Percentiles rank a stretch among this genome's conserved stretches.
phyloP scores from a whole-genome alignment of 2,888 invertebrate species.

The Pseudeuparius sepicola region DNA sequence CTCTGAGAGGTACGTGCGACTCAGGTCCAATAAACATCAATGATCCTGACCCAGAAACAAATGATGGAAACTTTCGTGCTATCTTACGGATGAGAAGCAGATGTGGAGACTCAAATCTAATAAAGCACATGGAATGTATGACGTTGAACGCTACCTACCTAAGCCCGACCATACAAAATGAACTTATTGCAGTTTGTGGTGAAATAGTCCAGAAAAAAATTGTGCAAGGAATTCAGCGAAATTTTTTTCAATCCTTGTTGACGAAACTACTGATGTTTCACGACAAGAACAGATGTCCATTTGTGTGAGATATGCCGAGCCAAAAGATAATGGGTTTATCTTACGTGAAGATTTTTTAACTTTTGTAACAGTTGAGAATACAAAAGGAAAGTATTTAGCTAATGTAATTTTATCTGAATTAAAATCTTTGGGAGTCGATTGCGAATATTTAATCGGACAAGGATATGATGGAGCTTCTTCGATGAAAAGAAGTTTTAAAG shows the following conservation, averaged over 20 bases:
- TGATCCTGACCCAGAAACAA: too few species aligned
- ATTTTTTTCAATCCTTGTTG: slow-evolving; percentile 3
- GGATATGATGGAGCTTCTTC: slow-evolving; percentile 20
- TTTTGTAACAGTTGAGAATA: slow-evolving; percentile 15
- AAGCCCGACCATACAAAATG: slow-evolving; percentile 11
- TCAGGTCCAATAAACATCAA: too few species aligned
- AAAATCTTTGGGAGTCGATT: slow-evolving; percentile 17
- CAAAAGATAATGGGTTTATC: slow-evolving; percentile 8
- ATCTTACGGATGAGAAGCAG: too few species aligned
- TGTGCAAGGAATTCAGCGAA: slow-evolving; percentile 1
- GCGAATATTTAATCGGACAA: slow-evolving; percentile 15
- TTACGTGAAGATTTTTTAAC: slow-evolving; percentile 15
- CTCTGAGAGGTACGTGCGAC: too few species aligned
- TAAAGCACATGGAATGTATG: too few species aligned
- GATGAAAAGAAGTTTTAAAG: slow-evolving; percentile 17
- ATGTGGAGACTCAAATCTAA: too few species aligned
- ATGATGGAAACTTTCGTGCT: too few species aligned
- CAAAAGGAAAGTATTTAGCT: slow-evolving; percentile 17
- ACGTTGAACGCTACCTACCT: too few species aligned
- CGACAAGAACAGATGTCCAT: slow-evolving; percentile 9
- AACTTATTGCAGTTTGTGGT: slow-evolving; percentile 9
- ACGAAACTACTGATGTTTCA: slow-evolving; percentile 8
- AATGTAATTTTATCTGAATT: slow-evolving; percentile 16
- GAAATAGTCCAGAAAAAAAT: slow-evolving; percentile 5
- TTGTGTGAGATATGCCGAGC: slow-evolving; percentile 9